Evolutionary conservation across 2,888 invertebrate genomes (phyloP), one percentile per base, ranked within the genome.

Genomic region (Campoplex capitator): DNA sequence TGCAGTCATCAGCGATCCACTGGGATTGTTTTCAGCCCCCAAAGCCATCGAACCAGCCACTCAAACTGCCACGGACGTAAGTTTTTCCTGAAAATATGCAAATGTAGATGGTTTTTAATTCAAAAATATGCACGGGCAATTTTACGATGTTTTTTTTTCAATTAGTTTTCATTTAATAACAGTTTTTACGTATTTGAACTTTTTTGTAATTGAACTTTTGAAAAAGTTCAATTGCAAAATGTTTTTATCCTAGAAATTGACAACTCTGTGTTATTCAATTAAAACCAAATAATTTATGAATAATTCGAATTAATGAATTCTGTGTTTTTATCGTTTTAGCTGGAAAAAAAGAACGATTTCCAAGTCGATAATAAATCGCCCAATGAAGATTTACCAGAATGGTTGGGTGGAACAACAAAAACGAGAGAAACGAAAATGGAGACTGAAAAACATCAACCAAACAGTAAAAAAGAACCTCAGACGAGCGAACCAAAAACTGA

Each of bases 331-430:
- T 56, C 8, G 42, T 56, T n/a, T 71, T 54, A 87, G 86, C 54
- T 56, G 6, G 82, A 38, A 71, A 32, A 56, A 48, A 86, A 68
- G 48, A 28, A 35, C 16, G 84, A 76, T 35, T 58, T 13, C 4
- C 78, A 51, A 13, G 6, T 28, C 23, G 65, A 86, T 28, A 70
- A 83, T 42, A 80, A 83, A 62, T 18, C 6, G 75, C 38, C 73
- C 2, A n/a, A 78, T 18, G 91, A 92, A 54, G 89, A 92, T 88
- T 89, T 94, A 45, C 94, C 94, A 82, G 93, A 93, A 83, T 94
- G 94, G 94, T 89, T 94, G 11, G 92, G 92, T 32, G 92, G 93
- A 73, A 84, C 88, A 13, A 90, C 90, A 81, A 89, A 82, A 83
- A 18, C 79, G 2, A 91, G 90, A 65, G 89, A 91, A 13, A 88